Evolutionary conservation across 2,113 vertebrate species (phyloP), one percentile per base, ranked within the genome.

Genomic region (Eudyptes chrysolophus): DNA sequence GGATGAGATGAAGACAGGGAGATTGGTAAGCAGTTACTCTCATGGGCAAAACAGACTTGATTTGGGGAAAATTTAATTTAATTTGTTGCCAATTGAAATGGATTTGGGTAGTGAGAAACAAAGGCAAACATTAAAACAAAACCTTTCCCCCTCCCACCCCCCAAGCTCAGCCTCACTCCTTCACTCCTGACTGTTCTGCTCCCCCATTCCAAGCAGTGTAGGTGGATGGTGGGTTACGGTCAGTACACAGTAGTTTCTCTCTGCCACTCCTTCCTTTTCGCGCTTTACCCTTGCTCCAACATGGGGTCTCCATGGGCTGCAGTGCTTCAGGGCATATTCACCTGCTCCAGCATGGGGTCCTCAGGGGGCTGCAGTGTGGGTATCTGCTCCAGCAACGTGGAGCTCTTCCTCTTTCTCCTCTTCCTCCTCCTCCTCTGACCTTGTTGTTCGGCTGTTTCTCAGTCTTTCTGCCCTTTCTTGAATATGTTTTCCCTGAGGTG

Each of bases 141-240:
- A 58, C 17, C 16, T 66, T 58, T 74, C 25, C 20, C 16, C 5
- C 6, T 87, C 19, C 46, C 4, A 2, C 10, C 6, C 5, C 18
- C 2, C 17, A 66, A 26, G 26, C 9, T 89, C 38, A 60, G 60
- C 10, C 7, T 82, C 64, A 42, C 11, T 46, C 38, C 29, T 80
- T 40, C 16, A 32, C n/a, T 79, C 16, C 26, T 75, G 32, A 16
- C 51, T 54, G 29, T 54, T 38, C 27, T 51, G 9, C 17, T 10
- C 2, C 10, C 30, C 36, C 6, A 17, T 20, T 51, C 36, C 52
- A 30, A 69, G 36, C 1, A 1, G 8, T 1, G 2, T 26, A 36
- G 26, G 25, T 66, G 36, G 36, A 12, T 66, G 13, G 13, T 9
- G 34, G 20, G 10, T 32, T 74, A 51, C 0, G 1, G 32, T 70